Evolutionary conservation across 64 coral and sea anemone species (phyloP).

Genomic region (Catalaphyllia jardinei): DNA sequence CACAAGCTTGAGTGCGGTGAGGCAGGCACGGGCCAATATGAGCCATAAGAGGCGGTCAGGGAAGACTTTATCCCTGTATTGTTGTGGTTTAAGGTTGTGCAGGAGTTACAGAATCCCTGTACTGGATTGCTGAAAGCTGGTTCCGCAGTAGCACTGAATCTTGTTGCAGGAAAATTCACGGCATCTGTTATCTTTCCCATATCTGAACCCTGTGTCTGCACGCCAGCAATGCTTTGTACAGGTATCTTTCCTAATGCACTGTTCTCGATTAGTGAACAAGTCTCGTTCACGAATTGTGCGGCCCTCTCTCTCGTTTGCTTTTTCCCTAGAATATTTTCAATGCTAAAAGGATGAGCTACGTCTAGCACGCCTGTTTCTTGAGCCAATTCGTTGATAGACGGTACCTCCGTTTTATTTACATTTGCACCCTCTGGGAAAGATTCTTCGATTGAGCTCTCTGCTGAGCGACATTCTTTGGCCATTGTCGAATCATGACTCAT

Average conservation of each 20-base stretch:
- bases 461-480: not conserved
- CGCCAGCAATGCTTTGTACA: not conserved
- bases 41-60: not conserved
- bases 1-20: not conserved
- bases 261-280: not conserved
- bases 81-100: conserved; percentile 7
- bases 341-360: conserved; percentile 56
- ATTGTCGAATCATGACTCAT: not conserved
- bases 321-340: conserved; percentile 50
- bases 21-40: not conserved
- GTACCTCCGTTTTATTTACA: not conserved
- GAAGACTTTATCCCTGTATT: not conserved
- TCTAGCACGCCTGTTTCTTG: not conserved
- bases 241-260: conserved; percentile 1
- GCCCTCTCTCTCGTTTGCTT: conserved; percentile 16
- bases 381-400: not conserved
- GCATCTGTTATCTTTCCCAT: not conserved
- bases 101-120: conserved; percentile 18
- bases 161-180: conserved; percentile 27
- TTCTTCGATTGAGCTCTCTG: not conserved
- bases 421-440: not conserved
- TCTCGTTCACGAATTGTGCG: not conserved
- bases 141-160: conserved; percentile 15
- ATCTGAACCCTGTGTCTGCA: conserved; percentile 2
- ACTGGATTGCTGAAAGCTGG: not conserved